Percentiles rank a stretch among this genome's conserved stretches.
Conservation (phyloP, 2,113 vertebrate species). For the Channa argus region DNA sequence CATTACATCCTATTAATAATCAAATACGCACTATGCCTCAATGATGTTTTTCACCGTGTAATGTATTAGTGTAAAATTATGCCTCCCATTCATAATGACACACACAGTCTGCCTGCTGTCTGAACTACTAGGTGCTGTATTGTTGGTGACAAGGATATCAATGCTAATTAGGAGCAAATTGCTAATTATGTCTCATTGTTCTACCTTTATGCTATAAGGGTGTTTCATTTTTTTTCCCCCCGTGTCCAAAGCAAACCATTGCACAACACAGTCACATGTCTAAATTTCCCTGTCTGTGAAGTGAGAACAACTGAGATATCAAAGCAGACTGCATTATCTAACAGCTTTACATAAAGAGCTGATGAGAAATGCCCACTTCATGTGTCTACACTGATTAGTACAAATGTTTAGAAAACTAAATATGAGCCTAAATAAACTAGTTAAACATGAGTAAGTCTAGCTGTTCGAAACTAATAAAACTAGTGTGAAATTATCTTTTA, state of each 20-base stretch:
- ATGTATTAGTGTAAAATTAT: conserved; percentile 4
- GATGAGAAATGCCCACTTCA: conserved; percentile 12
- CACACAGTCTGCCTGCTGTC: conserved; percentile 8
- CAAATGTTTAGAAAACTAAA: conserved; percentile 7
- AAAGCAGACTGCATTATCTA: conserved; percentile 39
- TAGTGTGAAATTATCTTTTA: background rate
- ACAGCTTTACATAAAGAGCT: conserved; percentile 22
- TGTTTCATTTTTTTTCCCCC: background rate
- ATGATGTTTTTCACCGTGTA: conserved; percentile 9
- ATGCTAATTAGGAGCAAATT: conserved; percentile 38
- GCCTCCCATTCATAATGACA: conserved; percentile 20
- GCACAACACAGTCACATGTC: conserved; percentile 22
- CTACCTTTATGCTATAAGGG: conserved; percentile 14
- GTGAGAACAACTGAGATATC: conserved; percentile 32
- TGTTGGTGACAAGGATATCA: conserved; percentile 6
- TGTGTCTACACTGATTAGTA: conserved; percentile 9
- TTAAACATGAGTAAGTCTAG: too few species aligned
- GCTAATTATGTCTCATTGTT: conserved; percentile 26
- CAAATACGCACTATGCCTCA: conserved; percentile 6
- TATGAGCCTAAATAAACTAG: too few species aligned
- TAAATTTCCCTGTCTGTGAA: conserved; percentile 29
- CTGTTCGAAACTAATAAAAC: too few species aligned
- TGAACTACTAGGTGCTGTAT: conserved; percentile 10
- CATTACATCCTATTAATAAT: conserved; percentile 51
- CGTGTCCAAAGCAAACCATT: conserved; percentile 17